Evolutionary conservation across 2,113 vertebrate genomes (phyloP).

Genomic region (Cheirogaleus medius): DNA sequence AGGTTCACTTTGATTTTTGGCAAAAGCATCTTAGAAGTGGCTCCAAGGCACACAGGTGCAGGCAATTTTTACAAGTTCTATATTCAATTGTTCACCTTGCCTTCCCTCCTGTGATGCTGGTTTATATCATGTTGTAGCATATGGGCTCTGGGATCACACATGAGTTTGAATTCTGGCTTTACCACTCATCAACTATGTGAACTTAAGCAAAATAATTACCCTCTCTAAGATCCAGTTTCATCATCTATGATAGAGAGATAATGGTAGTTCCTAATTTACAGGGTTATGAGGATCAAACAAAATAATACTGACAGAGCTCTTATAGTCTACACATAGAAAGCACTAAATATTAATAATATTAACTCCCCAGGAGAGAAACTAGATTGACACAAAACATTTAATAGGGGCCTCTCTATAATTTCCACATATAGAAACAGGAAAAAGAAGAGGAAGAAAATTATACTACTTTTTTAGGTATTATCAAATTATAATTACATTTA

Average conservation of each 20-base stretch:
- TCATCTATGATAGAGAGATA: neutral
- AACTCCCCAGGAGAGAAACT: neutral
- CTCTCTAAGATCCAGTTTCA: neutral
- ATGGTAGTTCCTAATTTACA: neutral
- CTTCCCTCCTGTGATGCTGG: neutral
- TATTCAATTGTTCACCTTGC: neutral
- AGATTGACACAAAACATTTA: neutral
- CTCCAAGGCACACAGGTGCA: neutral
- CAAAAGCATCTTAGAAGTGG: neutral
- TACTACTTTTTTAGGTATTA: neutral
- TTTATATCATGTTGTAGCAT: neutral
- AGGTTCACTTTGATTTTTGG: neutral
- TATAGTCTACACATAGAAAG: neutral
- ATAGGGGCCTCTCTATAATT: neutral
- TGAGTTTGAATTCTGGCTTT: neutral
- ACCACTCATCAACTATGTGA: neutral
- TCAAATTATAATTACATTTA: conserved; percentile 26
- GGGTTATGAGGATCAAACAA: neutral
- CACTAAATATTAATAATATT: neutral
- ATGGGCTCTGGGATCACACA: neutral
- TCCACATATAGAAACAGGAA: neutral
- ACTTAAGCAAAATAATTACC: neutral
- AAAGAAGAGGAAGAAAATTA: neutral
- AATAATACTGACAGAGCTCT: neutral
- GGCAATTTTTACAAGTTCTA: neutral